Evolutionary conservation across 2,113 vertebrate genomes (phyloP), one percentile per base, ranked within the genome.

Genomic region (Phalacrocorax pelagicus): DNA sequence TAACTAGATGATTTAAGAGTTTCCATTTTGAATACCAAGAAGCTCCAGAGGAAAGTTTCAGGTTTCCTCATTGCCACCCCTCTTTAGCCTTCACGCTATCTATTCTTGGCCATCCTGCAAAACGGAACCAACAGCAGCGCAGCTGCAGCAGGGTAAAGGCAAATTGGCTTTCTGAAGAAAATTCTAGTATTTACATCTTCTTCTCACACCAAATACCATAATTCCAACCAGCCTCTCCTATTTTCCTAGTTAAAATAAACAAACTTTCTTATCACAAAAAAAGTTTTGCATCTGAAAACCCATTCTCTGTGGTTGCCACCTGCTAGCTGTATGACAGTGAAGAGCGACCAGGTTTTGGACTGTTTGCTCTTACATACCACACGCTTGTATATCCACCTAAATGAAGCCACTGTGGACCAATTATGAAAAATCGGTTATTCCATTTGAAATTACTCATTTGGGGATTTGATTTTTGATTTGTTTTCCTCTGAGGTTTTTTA

Each of bases 381-480:
- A 30, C n/a, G 15, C 40, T 65, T 83, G 32, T 67, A 55, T 23
- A 80, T 73, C 75, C 81, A 94, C 78, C 70, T 73, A 94, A 92
- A 80, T 21, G 38, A 94, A 94, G 81, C 75, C 94, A 77, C 82
- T 22, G 32, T n/a, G 34, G 89, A 42, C 73, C 74, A 95, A 94
- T 96, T 95, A 96, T 11, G 78, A 77, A 80, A 77, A 54, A 88
- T 69, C n/a, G 83, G 81, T 55, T 82, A 91, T 58, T 97, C 91
- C 74, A 20, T 47, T 96, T 69, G 89, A 78, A 96, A 66, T 87
- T 90, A 79, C 13, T 65, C 84, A 72, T 59, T 29, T 80, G 81
- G 87, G 94, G 78, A 93, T 95, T 95, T 91, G 81, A 85, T 95
- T 96, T 96, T 91, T 82, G 23, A 97, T 97, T 95, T 96, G 74